Percentiles rank a stretch among this genome's conserved stretches.
Evolutionary conservation across 2,113 vertebrate genomes (phyloP).

Genomic region (Brienomyrus brachyistius): DNA sequence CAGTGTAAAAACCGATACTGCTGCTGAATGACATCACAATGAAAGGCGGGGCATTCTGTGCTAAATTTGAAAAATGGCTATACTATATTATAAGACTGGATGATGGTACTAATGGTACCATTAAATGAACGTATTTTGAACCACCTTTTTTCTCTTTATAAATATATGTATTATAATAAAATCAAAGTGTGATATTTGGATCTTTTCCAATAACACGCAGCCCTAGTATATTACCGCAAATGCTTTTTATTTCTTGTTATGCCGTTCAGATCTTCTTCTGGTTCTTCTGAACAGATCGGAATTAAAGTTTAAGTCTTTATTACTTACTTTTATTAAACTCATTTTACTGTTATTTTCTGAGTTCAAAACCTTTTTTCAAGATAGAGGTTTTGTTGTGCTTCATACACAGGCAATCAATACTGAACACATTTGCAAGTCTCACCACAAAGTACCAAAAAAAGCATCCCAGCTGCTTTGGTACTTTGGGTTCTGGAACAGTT

Average conservation of each 20-base stretch:
- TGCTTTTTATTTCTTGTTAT: background rate
- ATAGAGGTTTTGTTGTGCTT: background rate
- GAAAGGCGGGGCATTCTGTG: too few relatives aligned
- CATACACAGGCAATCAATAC: background rate
- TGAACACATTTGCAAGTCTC: background rate
- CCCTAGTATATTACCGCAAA: background rate
- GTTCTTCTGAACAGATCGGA: background rate
- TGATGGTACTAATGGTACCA: background rate
- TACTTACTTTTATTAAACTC: background rate
- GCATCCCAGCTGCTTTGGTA: background rate
- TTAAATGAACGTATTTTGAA: background rate
- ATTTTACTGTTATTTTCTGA: background rate
- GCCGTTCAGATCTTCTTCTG: background rate
- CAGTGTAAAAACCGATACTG: too few relatives aligned
- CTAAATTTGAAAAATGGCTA: too few relatives aligned
- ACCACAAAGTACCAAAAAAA: background rate
- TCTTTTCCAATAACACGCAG: background rate
- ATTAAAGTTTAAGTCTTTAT: background rate
- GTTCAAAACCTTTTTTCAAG: background rate
- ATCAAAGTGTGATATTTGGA: background rate
- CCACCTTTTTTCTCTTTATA: background rate
- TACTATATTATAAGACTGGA: too few relatives aligned
- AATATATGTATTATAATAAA: background rate
- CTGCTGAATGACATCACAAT: too few relatives aligned
- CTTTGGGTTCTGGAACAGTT: background rate